phyloP scores from a whole-genome alignment of 2,888 invertebrate genomes.

The Agrochola litura region DNA sequence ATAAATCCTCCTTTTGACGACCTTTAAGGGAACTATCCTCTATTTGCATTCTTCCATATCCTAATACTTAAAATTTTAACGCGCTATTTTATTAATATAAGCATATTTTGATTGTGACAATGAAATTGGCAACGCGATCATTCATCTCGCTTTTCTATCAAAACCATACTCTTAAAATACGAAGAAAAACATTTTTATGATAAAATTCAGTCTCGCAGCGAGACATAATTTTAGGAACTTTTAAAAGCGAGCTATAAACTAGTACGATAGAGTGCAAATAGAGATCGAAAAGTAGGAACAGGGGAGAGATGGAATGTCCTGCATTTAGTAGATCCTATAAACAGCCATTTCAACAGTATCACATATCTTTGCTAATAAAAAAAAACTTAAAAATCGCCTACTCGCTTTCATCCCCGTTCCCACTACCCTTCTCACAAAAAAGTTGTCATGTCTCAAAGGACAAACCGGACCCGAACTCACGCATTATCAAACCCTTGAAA shows the following conservation, averaged over 20 bases:
- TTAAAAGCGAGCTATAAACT: slow-evolving; percentile 20
- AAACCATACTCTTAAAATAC: slow-evolving; percentile 1
- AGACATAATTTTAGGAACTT: slow-evolving; percentile 44
- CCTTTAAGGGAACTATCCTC: slow-evolving; percentile 8
- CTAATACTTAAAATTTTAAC: background rate
- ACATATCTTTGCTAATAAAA: background rate
- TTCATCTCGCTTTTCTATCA: background rate
- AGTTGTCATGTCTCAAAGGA: slow-evolving; percentile 7
- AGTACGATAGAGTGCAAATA: slow-evolving; percentile 29
- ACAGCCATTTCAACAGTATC: background rate
- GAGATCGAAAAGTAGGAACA: slow-evolving; percentile 1
- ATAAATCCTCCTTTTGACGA: slow-evolving; percentile 25
- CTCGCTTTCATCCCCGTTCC: background rate
- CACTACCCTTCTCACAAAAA: background rate
- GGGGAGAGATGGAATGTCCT: background rate
- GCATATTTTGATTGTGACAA: slow-evolving; percentile 11
- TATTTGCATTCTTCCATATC: slow-evolving; percentile 42
- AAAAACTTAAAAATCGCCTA: background rate
- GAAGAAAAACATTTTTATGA: background rate
- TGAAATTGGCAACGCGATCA: slow-evolving; percentile 2
- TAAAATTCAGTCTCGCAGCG: background rate
- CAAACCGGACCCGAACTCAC: slow-evolving; percentile 71
- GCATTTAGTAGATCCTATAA: background rate
- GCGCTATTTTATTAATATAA: background rate
- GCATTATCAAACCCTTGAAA: slow-evolving; percentile 87